Evolutionary conservation across 2,797 vertebrate species (phyloP).

Genomic region (Cossypha heuglini): DNA sequence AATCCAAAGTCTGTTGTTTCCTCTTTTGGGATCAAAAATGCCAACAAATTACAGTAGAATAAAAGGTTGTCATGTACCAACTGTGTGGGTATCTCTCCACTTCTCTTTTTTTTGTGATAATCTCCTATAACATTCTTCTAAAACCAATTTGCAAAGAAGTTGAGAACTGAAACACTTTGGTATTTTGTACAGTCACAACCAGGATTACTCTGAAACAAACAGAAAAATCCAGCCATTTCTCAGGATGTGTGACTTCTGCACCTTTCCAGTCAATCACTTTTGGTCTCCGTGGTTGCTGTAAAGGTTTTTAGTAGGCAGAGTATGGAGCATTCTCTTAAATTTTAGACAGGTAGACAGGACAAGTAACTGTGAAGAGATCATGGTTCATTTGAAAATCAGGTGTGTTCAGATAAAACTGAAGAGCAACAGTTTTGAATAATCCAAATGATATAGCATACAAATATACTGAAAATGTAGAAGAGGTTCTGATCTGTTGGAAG

Average conservation of each 20-base stretch:
- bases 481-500: background rate
- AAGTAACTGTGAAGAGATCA: background rate
- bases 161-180: background rate
- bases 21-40: background rate
- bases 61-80: background rate
- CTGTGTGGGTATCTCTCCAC: background rate
- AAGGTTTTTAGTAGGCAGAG: background rate
- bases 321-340: background rate
- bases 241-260: background rate
- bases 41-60: background rate
- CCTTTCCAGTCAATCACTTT: background rate
- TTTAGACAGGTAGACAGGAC: background rate
- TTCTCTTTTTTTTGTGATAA: background rate
- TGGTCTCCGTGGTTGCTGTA: background rate
- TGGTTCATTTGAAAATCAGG: background rate
- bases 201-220: background rate
- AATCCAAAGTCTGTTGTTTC: background rate
- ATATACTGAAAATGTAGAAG: background rate
- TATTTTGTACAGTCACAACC: background rate
- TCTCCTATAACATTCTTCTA: background rate
- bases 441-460: background rate
- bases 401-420: background rate
- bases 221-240: background rate
- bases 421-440: background rate
- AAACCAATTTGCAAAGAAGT: background rate